Evolutionary conservation across 2,888 invertebrate species (phyloP).

Genomic region (Lasioglossum leucozonium): DNA sequence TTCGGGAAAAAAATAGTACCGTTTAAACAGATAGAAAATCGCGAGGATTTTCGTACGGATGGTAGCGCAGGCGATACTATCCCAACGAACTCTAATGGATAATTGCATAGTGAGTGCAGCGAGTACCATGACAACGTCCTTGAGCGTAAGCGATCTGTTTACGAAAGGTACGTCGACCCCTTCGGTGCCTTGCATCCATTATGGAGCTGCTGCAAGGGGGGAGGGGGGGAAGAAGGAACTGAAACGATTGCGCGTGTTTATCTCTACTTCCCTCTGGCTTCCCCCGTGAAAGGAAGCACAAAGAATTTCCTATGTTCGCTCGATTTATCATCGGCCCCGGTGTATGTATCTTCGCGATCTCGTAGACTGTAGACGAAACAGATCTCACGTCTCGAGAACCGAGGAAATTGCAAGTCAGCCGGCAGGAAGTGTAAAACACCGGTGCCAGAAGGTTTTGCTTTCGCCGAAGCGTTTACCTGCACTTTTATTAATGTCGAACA

Average conservation of each 20-base stretch:
- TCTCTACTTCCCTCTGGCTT: neutral
- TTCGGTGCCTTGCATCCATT: conserved; percentile 55
- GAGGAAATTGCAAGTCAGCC: conserved; percentile 32
- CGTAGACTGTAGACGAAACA: neutral
- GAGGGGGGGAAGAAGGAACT: conserved; percentile 33
- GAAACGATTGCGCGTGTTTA: conserved; percentile 36
- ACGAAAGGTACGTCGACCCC: conserved; percentile 79
- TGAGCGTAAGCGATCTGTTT: conserved; percentile 82
- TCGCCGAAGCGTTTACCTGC: conserved; percentile 42
- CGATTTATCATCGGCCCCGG: neutral
- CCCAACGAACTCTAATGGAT: conserved; percentile 30
- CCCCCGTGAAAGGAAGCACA: neutral
- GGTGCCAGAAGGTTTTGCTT: conserved; percentile 21
- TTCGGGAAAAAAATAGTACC: neutral
- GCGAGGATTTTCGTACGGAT: neutral
- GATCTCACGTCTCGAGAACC: conserved; percentile 4
- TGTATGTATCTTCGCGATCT: neutral
- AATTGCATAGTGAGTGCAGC: conserved; percentile 62
- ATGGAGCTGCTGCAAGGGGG: conserved; percentile 53
- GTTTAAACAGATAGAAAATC: conserved; percentile 7
- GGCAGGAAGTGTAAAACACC: conserved; percentile 37
- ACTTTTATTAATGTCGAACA: conserved; percentile 59
- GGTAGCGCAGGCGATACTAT: conserved; percentile 6
- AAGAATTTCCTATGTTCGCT: conserved; percentile 1
- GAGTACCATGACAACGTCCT: conserved; percentile 77